Conservation (phyloP, 2,888 invertebrate genomes). For the Pycnomerus fuliginosus region DNA sequence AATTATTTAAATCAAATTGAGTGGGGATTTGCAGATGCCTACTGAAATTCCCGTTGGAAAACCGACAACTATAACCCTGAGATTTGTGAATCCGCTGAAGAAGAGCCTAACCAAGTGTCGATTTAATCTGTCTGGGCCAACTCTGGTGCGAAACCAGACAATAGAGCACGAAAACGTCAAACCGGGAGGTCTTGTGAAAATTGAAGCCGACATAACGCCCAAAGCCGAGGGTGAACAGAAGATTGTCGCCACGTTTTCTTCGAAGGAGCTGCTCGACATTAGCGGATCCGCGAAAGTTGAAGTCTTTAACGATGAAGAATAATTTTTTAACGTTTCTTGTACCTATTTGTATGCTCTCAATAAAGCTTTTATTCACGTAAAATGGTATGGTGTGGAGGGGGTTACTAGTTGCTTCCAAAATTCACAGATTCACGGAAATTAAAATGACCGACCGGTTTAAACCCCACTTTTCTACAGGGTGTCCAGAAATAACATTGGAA, state of each 20-base stretch:
- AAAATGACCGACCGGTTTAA: no score
- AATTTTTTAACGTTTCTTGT: slow-evolving; percentile 6
- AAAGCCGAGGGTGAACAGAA: slow-evolving; percentile 64
- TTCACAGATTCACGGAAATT: no score
- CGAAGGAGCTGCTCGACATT: slow-evolving; percentile 68
- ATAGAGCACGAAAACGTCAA: slow-evolving; percentile 59
- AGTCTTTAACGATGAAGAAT: slow-evolving; percentile 48
- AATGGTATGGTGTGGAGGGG: no score
- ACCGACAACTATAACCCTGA: slow-evolving; percentile 58
- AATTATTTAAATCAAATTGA: slow-evolving; percentile 4
- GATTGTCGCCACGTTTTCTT: slow-evolving; percentile 70
- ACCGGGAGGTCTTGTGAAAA: slow-evolving; percentile 57
- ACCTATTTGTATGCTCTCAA: background rate
- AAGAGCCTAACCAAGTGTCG: slow-evolving; percentile 64
- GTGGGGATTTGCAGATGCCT: slow-evolving; percentile 57
- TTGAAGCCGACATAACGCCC: slow-evolving; percentile 62
- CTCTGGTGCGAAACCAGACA: slow-evolving; percentile 61
- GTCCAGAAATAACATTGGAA: no score
- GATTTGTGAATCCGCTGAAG: slow-evolving; percentile 71
- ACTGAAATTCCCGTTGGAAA: slow-evolving; percentile 60
- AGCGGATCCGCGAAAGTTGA: slow-evolving; percentile 65
- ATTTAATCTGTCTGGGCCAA: slow-evolving; percentile 70
- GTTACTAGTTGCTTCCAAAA: no score
- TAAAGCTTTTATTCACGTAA: no score
- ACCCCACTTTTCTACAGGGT: no score